Conservation (phyloP, 2,113 vertebrate genomes). For the Pithys albifrons region DNA sequence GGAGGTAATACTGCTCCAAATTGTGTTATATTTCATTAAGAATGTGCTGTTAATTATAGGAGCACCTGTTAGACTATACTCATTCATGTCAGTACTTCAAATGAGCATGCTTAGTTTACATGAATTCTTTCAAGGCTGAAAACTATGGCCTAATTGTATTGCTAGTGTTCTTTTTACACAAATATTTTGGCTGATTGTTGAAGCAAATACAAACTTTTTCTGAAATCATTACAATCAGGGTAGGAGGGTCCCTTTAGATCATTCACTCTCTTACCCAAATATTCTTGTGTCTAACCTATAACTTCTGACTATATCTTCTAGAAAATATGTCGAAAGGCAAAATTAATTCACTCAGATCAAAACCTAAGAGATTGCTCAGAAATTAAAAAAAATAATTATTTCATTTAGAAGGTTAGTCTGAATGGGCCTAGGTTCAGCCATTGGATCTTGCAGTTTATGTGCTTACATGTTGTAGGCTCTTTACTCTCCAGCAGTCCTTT, state of each 20-base stretch:
- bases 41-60: constrained; percentile 5
- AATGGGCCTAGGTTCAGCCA: background rate
- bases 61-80: background rate
- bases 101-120: background rate
- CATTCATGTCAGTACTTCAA: background rate
- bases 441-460: background rate
- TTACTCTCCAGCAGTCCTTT: background rate
- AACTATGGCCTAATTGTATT: background rate
- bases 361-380: background rate
- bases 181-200: background rate
- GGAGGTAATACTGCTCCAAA: background rate
- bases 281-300: background rate
- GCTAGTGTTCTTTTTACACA: background rate
- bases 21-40: background rate
- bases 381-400: background rate
- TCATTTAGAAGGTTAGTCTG: background rate
- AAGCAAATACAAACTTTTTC: background rate
- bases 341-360: background rate
- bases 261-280: background rate
- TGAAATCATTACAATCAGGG: background rate
- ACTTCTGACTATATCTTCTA: background rate
- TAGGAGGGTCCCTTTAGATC: background rate
- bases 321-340: background rate
- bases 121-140: background rate
- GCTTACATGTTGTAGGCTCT: background rate